phyloP scores from a whole-genome alignment of 2,888 invertebrate species.

The Calameuta filiformis region DNA sequence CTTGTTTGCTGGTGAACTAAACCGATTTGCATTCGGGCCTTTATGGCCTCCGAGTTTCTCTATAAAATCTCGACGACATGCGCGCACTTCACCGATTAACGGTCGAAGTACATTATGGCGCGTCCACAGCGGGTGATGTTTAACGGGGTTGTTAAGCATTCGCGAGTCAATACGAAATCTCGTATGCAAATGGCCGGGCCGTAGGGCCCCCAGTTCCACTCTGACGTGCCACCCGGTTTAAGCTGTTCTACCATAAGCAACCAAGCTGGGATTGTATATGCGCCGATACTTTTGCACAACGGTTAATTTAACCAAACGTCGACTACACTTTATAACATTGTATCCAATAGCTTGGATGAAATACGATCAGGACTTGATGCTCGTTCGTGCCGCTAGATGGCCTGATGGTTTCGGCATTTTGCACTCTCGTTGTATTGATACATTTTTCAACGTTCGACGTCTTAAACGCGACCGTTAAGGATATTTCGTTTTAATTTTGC shows the following conservation, averaged over 20 bases:
- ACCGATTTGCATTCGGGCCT: neutral
- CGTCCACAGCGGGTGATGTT: slow-evolving; percentile 10
- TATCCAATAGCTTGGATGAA: neutral
- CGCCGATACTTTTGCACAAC: slow-evolving; percentile 5
- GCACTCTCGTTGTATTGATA: neutral
- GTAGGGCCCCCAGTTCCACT: slow-evolving; percentile 14
- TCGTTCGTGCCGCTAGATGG: neutral
- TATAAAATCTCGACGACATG: slow-evolving; percentile 1
- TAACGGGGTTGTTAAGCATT: slow-evolving; percentile 33
- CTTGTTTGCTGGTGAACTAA: neutral
- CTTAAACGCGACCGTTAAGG: neutral
- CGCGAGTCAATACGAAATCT: slow-evolving; percentile 36
- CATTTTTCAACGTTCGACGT: neutral
- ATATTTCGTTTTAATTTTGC: neutral
- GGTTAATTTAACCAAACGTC: neutral
- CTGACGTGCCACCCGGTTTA: slow-evolving; percentile 5
- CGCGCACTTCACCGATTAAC: slow-evolving; percentile 5
- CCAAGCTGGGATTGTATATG: neutral
- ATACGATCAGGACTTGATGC: neutral
- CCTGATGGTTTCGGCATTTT: neutral
- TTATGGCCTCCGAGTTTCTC: neutral
- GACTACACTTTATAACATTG: neutral
- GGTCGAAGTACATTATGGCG: slow-evolving; percentile 9
- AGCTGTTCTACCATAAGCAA: neutral
- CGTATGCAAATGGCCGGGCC: slow-evolving; percentile 41